phyloP scores from a whole-genome alignment of 2,888 invertebrate genomes.

The Amblyjoppa fuscipennis region DNA sequence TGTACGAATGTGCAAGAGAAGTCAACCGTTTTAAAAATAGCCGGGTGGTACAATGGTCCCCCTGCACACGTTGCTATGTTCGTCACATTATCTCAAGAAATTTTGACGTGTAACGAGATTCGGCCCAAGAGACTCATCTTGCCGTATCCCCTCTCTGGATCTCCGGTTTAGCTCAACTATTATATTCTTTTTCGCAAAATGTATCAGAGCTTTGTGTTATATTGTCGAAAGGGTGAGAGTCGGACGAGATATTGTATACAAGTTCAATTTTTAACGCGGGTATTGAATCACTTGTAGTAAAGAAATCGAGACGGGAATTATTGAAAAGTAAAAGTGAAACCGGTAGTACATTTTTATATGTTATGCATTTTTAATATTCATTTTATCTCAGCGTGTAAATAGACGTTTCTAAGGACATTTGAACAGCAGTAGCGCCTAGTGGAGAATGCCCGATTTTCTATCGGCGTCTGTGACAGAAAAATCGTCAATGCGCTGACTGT shows the following conservation, averaged over 20 bases:
- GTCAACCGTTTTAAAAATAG: slow-evolving; percentile 28
- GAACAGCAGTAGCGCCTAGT: neutral
- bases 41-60: neutral
- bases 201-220: slow-evolving; percentile 22
- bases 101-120: neutral
- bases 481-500: slow-evolving; percentile 46
- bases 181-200: slow-evolving; percentile 18
- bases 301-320: slow-evolving; percentile 17
- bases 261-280: slow-evolving; percentile 68
- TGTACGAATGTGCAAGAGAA: slow-evolving; percentile 67
- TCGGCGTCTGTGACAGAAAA: slow-evolving; percentile 28
- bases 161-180: slow-evolving; percentile 33
- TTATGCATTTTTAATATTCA: slow-evolving; percentile 50
- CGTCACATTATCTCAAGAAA: neutral
- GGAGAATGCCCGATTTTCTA: slow-evolving; percentile 8
- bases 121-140: slow-evolving; percentile 18
- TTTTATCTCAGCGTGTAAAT: slow-evolving; percentile 62
- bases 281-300: slow-evolving; percentile 54
- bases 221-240: slow-evolving; percentile 11
- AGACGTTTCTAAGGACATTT: slow-evolving; percentile 25
- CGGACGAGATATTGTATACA: slow-evolving; percentile 52
- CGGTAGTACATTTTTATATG: slow-evolving; percentile 43
- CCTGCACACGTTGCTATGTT: neutral
- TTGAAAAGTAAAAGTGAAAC: slow-evolving; percentile 7
- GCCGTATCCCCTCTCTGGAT: slow-evolving; percentile 46